phyloP scores from a whole-genome alignment of 1,140 invertebrate genomes.

The Zelostemma sp. region DNA sequence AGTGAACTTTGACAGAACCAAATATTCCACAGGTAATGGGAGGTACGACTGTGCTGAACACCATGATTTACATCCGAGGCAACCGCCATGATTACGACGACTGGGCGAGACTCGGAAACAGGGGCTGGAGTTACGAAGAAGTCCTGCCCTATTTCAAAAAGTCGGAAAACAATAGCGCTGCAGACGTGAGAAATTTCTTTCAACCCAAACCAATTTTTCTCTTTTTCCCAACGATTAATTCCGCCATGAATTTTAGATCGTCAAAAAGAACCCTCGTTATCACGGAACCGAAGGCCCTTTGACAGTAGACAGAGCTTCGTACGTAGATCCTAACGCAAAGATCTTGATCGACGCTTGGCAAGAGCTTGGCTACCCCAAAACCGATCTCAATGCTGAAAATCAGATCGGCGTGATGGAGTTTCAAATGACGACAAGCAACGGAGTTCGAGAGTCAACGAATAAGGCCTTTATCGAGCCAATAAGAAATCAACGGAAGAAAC shows the following conservation, averaged over 20 bases:
- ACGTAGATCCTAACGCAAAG: conserved; percentile 72
- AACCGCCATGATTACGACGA: conserved; percentile 76
- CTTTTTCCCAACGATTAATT: too few relatives aligned
- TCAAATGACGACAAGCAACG: conserved; percentile 74
- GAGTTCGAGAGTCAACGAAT: conserved; percentile 79
- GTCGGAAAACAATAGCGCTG: conserved; percentile 68
- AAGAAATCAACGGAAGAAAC: conserved; percentile 77
- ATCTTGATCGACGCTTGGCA: conserved; percentile 73
- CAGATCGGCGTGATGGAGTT: conserved; percentile 74
- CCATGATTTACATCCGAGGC: conserved; percentile 79
- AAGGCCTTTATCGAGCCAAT: conserved; percentile 82
- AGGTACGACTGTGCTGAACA: conserved; percentile 76
- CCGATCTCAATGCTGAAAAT: conserved; percentile 72
- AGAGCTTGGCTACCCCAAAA: conserved; percentile 72
- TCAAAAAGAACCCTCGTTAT: conserved; percentile 65
- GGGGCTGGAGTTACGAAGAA: conserved; percentile 76
- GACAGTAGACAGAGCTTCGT: conserved; percentile 74
- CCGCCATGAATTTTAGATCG: conserved; percentile 38
- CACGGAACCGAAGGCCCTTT: conserved; percentile 74
- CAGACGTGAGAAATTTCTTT: conserved; percentile 38
- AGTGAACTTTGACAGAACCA: too few relatives aligned
- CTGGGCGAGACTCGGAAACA: conserved; percentile 76
- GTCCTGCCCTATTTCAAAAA: conserved; percentile 74
- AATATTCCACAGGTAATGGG: conserved; percentile 72
- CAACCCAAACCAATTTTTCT: too few relatives aligned